Percentiles rank a stretch among this genome's conserved stretches.
Conservation (phyloP, 2,113 vertebrate genomes). For the Alligator mississippiensis region DNA sequence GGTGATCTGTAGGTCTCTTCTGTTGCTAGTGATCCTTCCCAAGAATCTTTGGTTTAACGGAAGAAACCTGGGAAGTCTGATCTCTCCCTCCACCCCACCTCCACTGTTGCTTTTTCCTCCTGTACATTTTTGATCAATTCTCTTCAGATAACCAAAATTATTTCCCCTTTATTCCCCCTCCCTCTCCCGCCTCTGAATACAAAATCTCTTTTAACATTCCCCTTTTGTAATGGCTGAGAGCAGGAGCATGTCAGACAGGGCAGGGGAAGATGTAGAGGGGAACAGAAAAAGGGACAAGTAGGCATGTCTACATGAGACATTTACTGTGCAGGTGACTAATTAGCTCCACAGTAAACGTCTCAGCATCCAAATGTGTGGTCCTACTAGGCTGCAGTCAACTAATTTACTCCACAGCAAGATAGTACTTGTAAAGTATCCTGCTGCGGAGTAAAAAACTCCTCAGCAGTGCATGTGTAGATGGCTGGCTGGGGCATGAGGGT, state of each 20-base stretch:
- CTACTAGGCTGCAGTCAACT: too few relatives aligned
- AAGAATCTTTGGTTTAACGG: background rate
- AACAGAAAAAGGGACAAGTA: background rate
- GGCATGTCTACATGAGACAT: too few relatives aligned
- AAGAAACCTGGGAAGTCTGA: background rate
- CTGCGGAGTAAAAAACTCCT: too few relatives aligned
- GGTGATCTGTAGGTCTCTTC: background rate
- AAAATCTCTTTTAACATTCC: accelerated
- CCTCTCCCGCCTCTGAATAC: too few relatives aligned
- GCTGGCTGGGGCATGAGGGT: too few relatives aligned
- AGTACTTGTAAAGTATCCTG: too few relatives aligned
- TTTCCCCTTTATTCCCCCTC: background rate
- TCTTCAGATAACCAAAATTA: background rate
- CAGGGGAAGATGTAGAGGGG: background rate
- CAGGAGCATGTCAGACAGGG: background rate
- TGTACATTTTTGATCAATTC: background rate
- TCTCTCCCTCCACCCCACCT: background rate
- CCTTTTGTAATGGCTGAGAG: background rate
- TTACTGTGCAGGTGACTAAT: too few relatives aligned
- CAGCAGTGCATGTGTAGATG: too few relatives aligned
- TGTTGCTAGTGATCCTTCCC: background rate
- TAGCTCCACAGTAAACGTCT: too few relatives aligned
- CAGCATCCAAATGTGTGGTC: too few relatives aligned
- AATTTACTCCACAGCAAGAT: too few relatives aligned
- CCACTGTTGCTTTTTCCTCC: background rate